Conservation (phyloP, 2,797 vertebrate genomes). For the Lutjanus argentimaculatus region DNA sequence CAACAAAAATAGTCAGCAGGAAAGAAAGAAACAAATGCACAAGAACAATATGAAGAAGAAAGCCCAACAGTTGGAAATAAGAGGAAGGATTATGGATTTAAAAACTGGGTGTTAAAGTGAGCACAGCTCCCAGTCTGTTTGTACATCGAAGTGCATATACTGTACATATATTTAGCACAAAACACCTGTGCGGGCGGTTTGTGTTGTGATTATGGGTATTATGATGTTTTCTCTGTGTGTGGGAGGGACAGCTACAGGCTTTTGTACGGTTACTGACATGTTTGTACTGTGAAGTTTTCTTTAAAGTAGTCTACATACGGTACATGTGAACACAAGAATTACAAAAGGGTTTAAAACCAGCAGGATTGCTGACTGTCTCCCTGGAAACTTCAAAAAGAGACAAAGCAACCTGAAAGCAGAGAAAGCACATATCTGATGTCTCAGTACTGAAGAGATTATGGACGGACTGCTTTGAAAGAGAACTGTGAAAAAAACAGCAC, state of each 20-base stretch:
- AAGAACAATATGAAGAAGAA: constrained; percentile 4
- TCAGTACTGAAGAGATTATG: constrained; percentile 7
- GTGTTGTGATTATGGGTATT: constrained; percentile 48
- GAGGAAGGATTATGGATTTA: constrained; percentile 37
- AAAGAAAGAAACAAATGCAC: not conserved
- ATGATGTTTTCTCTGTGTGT: constrained; percentile 48
- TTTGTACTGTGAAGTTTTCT: constrained; percentile 30
- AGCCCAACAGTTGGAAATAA: constrained; percentile 16
- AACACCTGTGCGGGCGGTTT: constrained; percentile 46
- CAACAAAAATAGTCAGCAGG: not conserved
- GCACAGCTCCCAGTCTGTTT: constrained; percentile 13
- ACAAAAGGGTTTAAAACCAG: constrained; percentile 1
- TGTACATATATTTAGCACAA: constrained; percentile 39
- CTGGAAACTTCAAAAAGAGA: constrained; percentile 29
- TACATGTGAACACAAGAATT: constrained; percentile 9
- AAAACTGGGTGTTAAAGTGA: constrained; percentile 24
- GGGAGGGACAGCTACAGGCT: constrained; percentile 40
- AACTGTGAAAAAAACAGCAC: not conserved
- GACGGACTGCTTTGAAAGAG: constrained; percentile 8
- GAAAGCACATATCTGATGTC: not conserved
- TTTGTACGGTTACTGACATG: constrained; percentile 29
- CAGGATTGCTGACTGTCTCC: constrained; percentile 4
- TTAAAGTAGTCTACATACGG: constrained; percentile 1
- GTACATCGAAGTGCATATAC: constrained; percentile 20
- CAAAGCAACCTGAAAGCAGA: constrained; percentile 12